Evolutionary conservation across 2,888 invertebrate species (phyloP), one percentile per base, ranked within the genome.

Genomic region (Mycalesis mineus): DNA sequence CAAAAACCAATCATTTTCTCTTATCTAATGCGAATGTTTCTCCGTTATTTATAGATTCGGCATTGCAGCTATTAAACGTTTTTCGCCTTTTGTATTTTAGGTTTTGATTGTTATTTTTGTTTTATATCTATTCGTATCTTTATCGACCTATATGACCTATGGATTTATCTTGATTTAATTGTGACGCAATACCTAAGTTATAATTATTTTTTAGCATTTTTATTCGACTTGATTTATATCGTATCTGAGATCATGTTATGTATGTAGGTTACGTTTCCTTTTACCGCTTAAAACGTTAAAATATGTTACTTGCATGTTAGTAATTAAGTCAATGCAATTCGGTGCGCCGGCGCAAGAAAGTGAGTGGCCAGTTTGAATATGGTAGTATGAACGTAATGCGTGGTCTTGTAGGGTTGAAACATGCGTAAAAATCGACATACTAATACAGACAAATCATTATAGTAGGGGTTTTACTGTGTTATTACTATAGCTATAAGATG

Each of bases 331-430:
- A 74, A 78, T 79, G 78, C 71, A 66, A 79, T 78, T 73, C 77
- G 66, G 71, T 73, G 74, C 77, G 81, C 75, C 70, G 70, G 68
- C 80, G 76, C 73, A 78, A 75, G 82, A 84, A 82, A 85, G 84
- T 81, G 81, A 86, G 79, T 81, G 80, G 82, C 70, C 72, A 68
- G 72, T 72, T 77, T 78, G 75, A 74, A 82, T 84, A 82, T 81
- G 80, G 82, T 76, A 75, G 73, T 73, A 74, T 75, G 77, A 79
- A 78, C 72, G 77, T 72, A 65, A 68, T 61, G 60, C 65, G 56
- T 63, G 64, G 47, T 55, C 31, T 41, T 60, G 40, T 63, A 68
- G 67, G 69, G 67, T 33, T 66, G 60, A 31, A n/a, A 40, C 31
- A 14, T n/a, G 14, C 5, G 22, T 4, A 22, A 22, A 22, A 4